Evolutionary conservation across 2,113 vertebrate genomes (phyloP).

Genomic region (Brienomyrus longianalis): DNA sequence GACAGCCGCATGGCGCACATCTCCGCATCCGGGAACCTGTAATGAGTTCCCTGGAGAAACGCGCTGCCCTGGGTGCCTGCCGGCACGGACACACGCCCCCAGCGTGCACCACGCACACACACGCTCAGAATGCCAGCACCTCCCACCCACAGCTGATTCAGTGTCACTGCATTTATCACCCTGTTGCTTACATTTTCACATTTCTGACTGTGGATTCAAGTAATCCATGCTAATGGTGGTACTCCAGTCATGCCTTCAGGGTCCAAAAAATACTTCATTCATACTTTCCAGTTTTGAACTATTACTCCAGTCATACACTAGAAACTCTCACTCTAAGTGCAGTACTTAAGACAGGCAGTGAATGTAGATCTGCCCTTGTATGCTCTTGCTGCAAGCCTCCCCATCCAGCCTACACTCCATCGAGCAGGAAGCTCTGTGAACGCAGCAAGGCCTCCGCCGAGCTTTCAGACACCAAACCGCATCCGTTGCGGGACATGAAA

Average conservation of each 20-base stretch:
- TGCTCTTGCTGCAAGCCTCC: background rate
- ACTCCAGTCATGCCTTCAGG: background rate
- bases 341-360: background rate
- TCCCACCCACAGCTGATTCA: background rate
- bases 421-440: background rate
- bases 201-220: background rate
- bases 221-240: background rate
- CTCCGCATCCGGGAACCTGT: slow-evolving; percentile 38
- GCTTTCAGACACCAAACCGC: background rate
- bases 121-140: background rate
- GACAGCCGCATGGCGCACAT: slow-evolving; percentile 14
- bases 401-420: background rate
- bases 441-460: background rate
- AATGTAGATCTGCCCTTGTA: background rate
- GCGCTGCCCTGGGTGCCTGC: slow-evolving; percentile 1
- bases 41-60: slow-evolving; percentile 50
- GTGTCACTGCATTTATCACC: background rate
- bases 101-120: background rate
- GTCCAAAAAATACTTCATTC: background rate
- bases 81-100: slow-evolving; percentile 8
- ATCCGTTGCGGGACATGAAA: background rate
- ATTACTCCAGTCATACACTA: background rate
- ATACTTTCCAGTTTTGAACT: background rate
- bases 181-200: background rate
- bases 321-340: background rate